Base-by-base conservation (phyloP, 2,113 vertebrate species). In the Bujurquina vittata region DNA sequence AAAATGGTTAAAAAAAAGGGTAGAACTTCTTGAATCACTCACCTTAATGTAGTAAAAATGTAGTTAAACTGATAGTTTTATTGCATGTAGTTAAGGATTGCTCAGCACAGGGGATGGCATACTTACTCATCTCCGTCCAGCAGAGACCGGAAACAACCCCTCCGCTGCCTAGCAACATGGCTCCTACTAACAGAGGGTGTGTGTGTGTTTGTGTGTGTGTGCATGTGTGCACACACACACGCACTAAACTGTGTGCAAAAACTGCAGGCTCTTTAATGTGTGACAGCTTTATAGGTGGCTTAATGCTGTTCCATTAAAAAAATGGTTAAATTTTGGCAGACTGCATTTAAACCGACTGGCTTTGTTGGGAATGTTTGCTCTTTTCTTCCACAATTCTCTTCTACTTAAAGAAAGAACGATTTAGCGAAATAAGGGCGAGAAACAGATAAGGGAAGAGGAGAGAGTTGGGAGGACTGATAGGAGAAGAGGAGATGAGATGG, bases 401-500 rank as follows among this genome's bases (percentile, higher is more conserved):
- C 23, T 31, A 31, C 65, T 54, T 31, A 72, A 73, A 40, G 7
- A 18, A 35, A 67, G 18, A 67, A 57, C 55, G 35, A 65, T 43
- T 22, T 18, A 33, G 17, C 2, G 29, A 69, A 57, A 63, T 76
- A 20, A 10, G 37, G 54, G 7, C 60, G 33, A 49, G 59, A 33
- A 43, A 20, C 4, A 58, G 65, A 82, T 59, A 72, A 85, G 58
- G 52, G 33, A 43, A 40, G 17, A 52, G 59, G 15, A 3, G 60
- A 55, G 63, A 58, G 29, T 83, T 63, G 40, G 65, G 23, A 72
- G 58, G 54, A 35, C 15, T 61, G 85, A 80, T 87, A 88, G 59
- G 59, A 57, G 62, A 17, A 33, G 75, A 73, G 58, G 59, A 81
- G 77, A 46, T 40, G 69, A 72, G 84, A 57, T 75, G 67, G 62